Evolutionary conservation across 2,888 invertebrate species (phyloP), one percentile per base, ranked within the genome.

Genomic region (Fabriciana adippe): DNA sequence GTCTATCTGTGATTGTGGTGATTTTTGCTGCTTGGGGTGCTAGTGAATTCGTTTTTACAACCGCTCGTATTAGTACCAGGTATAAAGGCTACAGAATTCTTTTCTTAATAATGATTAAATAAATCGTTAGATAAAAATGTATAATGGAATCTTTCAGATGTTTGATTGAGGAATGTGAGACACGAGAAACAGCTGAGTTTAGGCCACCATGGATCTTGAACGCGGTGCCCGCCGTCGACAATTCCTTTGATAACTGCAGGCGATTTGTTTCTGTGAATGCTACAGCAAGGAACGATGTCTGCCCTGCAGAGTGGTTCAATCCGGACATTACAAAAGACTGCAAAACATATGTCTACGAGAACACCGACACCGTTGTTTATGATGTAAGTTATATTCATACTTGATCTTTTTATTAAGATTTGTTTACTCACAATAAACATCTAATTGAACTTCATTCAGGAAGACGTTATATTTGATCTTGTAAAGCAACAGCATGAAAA

Each of bases 161-260:
- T 64, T 57, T 81, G 8, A 85, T 87, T 6, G 81, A 82, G 0
- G 85, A 86, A 68, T 88, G 88, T 60, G 88, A 88, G 59, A 51
- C 67, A 75, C 55, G 71, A 3, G 69, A 66, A 2, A 68, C 77
- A 3, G 72, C 84, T 0, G 79, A 79, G 21, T 92, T 87, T 74
- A 72, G 81, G 11, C 87, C 89, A 0, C 60, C 81, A 0, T 94
- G 94, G 94, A 74, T 93, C 35, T 71, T 79, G 13, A 79, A 87
- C 60, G 93, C 94, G 0, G 82, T 92, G 6, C 93, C 94, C 0
- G 80, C 78, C 14, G 78, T 78, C 5, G 75, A 75, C 11, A 77
- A 77, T 21, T 70, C 74, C 0, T 79, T 89, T 70, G 90, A 93
- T 64, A 87, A 88, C 60, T 94, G 94, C 73, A 80, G 84, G 57